These are phyloP conservation scores for Columba janthina DNA, from an alignment of 2,113 vertebrate species.

Conservation along the genomic window DNA sequence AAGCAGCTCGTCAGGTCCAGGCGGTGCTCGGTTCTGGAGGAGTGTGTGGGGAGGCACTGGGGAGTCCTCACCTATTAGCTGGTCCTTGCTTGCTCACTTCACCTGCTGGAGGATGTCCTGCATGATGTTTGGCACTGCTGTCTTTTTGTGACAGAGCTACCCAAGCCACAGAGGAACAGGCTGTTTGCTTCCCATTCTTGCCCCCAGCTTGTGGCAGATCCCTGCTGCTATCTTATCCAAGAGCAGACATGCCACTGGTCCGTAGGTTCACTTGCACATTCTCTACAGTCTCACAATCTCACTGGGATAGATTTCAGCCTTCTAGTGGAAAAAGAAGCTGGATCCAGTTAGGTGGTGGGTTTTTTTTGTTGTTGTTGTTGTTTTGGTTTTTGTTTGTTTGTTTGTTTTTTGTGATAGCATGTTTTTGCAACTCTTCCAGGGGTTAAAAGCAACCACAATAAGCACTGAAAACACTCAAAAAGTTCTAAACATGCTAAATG, in stretches of 20 bases:
- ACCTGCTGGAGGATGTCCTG: not conserved
- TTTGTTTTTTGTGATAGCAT: not conserved
- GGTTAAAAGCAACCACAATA: not conserved
- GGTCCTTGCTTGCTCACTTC: not conserved
- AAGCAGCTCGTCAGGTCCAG: not conserved
- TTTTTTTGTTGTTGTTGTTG: no score
- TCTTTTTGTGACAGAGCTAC: not conserved
- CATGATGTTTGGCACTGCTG: not conserved
- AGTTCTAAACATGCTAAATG: not conserved
- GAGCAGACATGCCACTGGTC: not conserved
- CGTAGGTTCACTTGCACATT: not conserved
- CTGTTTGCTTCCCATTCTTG: not conserved
- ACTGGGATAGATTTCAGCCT: not conserved
- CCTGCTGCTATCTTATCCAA: not conserved
- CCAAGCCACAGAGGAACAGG: not conserved
- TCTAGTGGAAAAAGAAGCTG: not conserved
- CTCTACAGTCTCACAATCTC: not conserved
- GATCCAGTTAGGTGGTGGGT: not conserved
- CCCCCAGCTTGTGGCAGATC: not conserved
- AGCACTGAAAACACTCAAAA: not conserved
- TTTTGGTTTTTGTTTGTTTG: no score
- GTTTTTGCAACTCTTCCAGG: not conserved
- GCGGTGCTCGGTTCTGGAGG: not conserved
- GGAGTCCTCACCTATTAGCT: not conserved
- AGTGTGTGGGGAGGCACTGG: not conserved